phyloP scores from a whole-genome alignment of 2,113 vertebrate genomes.

The mouse (Mus musculus) region GRCm39 chr5:37693001-37693500 shows the following conservation, averaged over 20 bases:
- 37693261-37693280: not conserved
- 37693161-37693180: not conserved
- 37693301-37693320: not conserved
- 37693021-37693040: too few species aligned
- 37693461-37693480: not conserved
- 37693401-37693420: not conserved
- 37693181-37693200: rapidly evolving
- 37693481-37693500: not conserved
- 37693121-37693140: too few species aligned
- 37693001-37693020: too few species aligned
- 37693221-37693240: not conserved
- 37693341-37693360: not conserved
- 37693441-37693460: not conserved
- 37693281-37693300: not conserved
- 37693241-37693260: not conserved
- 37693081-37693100: too few species aligned
- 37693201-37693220: not conserved
- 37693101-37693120: too few species aligned
- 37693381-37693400: not conserved
- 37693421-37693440: not conserved
- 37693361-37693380: not conserved
- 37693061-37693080: too few species aligned
- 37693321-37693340: too few species aligned
- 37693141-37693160: not conserved
- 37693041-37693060: too few species aligned